Evolutionary conservation across 2,888 invertebrate species (phyloP), one percentile per base, ranked within the genome.

Genomic region (Drosophila gaucha): DNA sequence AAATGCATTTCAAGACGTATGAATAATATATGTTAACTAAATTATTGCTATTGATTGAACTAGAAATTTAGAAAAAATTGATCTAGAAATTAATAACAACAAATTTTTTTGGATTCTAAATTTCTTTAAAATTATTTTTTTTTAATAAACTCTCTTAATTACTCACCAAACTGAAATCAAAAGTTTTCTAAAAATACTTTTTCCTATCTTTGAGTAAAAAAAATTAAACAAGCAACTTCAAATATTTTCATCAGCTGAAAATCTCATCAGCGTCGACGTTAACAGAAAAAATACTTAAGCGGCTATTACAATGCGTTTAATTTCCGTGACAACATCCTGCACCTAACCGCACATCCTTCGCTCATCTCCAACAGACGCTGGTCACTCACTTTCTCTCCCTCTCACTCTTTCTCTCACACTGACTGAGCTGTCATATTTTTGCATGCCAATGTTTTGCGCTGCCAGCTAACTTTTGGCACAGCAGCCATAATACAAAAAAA

Each of bases 271-370:
- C 30, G 16, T n/a, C 43, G n/a, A 24, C 3, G 20, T 20, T 16
- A 9, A 41, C 12, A 24, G 9, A 43, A 62, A 44, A 62, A 63
- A 64, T 3, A 56, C 54, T 50, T 56, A 66, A 72, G 56, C 58
- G 71, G 39, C 59, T 56, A 56, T 74, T 63, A 66, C 62, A 74
- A 68, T 78, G 85, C 67, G 77, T 82, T 85, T 80, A 80, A 80
- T 80, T 82, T 80, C 80, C 80, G 76, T 71, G 56, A 82, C 82
- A 74, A 76, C 78, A 74, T 78, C 78, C 85, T 60, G 58, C 36
- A 65, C 30, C 63, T 56, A 54, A 14, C 63, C 74, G 71, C 63
- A 63, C 57, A 74, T 75, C 63, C 72, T 64, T 63, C 43, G 20
- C 20, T 10, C 20, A 20, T 38, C n/a, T 9, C 18, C 2, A 33